Evolutionary conservation across 37 sponge, comb jelly and placozoan genomes (phyloP).

Genomic region (Spongilla lacustris): DNA sequence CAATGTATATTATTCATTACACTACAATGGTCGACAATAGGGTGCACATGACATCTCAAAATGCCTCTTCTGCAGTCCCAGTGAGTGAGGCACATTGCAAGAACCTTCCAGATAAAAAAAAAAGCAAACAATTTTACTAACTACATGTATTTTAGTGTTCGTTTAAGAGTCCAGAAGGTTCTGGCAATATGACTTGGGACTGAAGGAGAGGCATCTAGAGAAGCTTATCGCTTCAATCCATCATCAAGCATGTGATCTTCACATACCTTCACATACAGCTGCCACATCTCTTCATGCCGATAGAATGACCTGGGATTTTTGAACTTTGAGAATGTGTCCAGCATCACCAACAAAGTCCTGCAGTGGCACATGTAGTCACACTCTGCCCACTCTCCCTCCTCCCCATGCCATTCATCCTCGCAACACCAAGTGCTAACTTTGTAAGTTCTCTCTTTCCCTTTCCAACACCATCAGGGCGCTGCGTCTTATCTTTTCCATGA

Average conservation of each 20-base stretch:
- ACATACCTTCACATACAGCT: constrained; percentile 66
- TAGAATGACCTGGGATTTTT: constrained; percentile 78
- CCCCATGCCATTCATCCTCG: constrained; percentile 15
- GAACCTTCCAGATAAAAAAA: no score
- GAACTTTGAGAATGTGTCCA: constrained; percentile 76
- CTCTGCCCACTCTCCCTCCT: constrained; percentile 3
- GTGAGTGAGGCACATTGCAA: no score
- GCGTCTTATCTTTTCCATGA: background rate
- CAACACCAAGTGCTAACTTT: background rate
- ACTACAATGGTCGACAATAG: no score
- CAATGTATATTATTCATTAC: no score
- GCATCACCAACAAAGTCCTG: constrained; percentile 68
- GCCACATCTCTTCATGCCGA: constrained; percentile 56
- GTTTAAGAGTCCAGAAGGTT: no score
- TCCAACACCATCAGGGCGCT: background rate
- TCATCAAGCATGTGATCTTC: background rate
- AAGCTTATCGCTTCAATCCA: no score
- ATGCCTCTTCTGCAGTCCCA: no score
- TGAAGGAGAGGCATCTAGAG: no score
- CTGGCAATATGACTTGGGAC: no score
- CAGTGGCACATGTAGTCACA: background rate
- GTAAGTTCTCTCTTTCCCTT: background rate
- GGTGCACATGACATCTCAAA: no score
- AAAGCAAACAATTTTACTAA: no score
- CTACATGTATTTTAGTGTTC: no score